Base-by-base conservation (phyloP, 2,888 invertebrate species). In the Drosophila stalkeri region DNA sequence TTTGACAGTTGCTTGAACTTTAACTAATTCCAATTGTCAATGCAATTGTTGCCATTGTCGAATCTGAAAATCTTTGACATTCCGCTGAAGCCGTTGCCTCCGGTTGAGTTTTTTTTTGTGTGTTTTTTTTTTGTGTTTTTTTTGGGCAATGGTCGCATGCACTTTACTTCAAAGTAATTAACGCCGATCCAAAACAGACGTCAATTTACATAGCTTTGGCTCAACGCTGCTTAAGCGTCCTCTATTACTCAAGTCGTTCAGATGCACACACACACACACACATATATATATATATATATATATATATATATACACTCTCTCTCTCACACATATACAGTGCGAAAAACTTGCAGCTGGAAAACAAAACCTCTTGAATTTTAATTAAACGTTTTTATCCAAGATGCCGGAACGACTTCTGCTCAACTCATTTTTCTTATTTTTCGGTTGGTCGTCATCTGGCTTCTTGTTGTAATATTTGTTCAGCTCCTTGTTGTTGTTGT, bases 331-430 rank as follows among this genome's bases (percentile, higher is more conserved):
- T 31, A 66, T 20, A 61, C 16, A 41, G 49, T 43, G 35, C 51
- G 55, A 46, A 73, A 71, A 79, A 74, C 85, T 85, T 80, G 81
- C 88, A 86, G 88, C 86, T 71, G 59, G 77, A 66, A 87, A 86
- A 88, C 88, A 83, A 89, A 86, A 86, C 87, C 86, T 86, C 86
- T 86, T 86, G 86, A 86, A 86, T 89, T 86, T 86, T 89, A 86
- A 86, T 86, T 86, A 86, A 86, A 89, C 89, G 87, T 86, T 86
- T 85, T 86, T 86, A 82, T 86, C 89, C 89, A 84, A 86, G 86
- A 76, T 73, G 82, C 80, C 77, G 72, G 59, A 74, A 62, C 75
- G 77, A 62, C 70, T 72, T 59, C 67, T 51, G 41, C 56, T 51
- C 60, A 54, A 59, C 55, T 64, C 63, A 70, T 72, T 80, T 80